A percentile compares a stretch with the other conserved stretches of the same genome.
These are phyloP conservation scores for Bombycilla garrulus DNA, from an alignment of 2,113 vertebrate species.

Conservation along the genomic window DNA sequence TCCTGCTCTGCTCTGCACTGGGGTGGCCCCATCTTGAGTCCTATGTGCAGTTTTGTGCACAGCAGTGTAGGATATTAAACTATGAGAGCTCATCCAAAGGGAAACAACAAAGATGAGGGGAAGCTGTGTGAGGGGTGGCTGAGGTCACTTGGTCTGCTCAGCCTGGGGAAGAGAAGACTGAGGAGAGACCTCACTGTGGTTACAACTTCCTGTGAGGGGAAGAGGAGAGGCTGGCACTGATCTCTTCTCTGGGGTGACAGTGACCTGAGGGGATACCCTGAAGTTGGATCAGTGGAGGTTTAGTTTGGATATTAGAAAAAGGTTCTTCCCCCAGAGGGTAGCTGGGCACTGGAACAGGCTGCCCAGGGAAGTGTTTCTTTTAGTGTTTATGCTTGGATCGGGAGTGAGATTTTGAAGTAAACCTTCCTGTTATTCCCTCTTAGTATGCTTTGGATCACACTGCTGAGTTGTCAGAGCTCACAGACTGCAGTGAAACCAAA, in stretches of 20 bases:
- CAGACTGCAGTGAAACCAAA: background rate
- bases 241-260: background rate
- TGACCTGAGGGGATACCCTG: fast-evolving
- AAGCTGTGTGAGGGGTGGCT: fast-evolving
- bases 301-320: background rate
- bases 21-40: background rate
- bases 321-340: background rate
- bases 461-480: background rate
- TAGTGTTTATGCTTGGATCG: background rate
- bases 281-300: background rate
- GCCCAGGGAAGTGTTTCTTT: too few relatives aligned
- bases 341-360: background rate
- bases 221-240: background rate
- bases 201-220: too few relatives aligned
- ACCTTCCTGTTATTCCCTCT: background rate
- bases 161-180: background rate
- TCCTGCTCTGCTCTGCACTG: background rate
- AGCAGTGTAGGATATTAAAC: background rate
- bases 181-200: fast-evolving
- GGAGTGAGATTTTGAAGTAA: background rate
- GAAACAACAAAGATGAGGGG: background rate
- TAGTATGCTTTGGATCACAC: background rate
- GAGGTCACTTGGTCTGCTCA: background rate
- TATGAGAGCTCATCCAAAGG: background rate
- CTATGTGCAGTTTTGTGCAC: background rate